A percentile compares a stretch with the other conserved stretches of the same genome.
Conservation (phyloP, 2,888 invertebrate genomes). For the Apamea crenata region DNA sequence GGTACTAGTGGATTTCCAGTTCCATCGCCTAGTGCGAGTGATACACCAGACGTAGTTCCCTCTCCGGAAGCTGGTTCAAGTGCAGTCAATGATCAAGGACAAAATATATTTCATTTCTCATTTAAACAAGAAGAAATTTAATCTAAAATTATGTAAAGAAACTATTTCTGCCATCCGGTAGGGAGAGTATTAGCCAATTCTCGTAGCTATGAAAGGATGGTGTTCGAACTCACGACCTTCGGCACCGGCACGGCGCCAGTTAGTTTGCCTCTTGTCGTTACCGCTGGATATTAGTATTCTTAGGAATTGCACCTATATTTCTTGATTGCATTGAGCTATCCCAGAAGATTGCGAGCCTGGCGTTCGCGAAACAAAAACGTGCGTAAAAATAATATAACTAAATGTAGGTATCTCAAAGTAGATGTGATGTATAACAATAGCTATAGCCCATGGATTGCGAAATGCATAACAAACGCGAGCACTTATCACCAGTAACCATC, state of each 20-base stretch:
- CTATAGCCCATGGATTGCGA: too few relatives aligned
- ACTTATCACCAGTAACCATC: not conserved
- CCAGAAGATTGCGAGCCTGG: not conserved
- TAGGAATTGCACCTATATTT: not conserved
- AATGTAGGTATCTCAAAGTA: not conserved
- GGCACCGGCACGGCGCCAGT: too few relatives aligned
- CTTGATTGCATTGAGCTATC: not conserved
- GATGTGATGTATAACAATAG: not conserved
- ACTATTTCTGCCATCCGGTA: not conserved
- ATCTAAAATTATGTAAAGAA: not conserved
- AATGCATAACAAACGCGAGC: not conserved
- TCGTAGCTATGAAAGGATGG: not conserved
- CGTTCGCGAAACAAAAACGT: not conserved
- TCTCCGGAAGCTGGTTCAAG: conserved; percentile 22
- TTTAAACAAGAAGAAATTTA: conserved; percentile 20
- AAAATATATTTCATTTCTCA: conserved; percentile 5
- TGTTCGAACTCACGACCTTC: not conserved
- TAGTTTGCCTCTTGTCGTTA: not conserved
- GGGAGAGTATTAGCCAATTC: not conserved
- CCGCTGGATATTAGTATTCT: not conserved
- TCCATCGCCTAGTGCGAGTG: conserved; percentile 6
- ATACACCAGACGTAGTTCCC: conserved; percentile 26
- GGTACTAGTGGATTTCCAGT: not conserved
- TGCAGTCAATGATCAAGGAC: conserved; percentile 9
- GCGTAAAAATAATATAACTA: not conserved